Percentiles rank a stretch among this genome's conserved stretches.
Conservation (phyloP, 2,113 vertebrate species). For the Geococcyx californianus region DNA sequence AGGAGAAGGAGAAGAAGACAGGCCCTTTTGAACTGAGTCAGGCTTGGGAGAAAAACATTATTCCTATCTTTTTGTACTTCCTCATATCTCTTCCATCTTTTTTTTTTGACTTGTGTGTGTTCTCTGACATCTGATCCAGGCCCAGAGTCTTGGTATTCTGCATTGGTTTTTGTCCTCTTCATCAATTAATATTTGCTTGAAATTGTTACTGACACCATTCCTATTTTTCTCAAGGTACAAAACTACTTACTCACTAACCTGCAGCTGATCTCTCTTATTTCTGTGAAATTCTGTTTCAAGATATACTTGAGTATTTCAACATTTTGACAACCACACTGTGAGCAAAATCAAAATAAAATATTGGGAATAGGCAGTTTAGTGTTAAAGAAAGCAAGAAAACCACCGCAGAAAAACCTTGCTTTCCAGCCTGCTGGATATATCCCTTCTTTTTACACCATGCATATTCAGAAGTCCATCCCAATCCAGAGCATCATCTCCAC, state of each 20-base stretch:
- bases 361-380: background rate
- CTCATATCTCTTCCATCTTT: background rate
- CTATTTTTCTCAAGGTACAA: background rate
- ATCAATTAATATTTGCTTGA: background rate
- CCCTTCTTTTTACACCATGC: background rate
- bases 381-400: background rate
- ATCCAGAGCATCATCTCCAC: background rate
- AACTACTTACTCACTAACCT: background rate
- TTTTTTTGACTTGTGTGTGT: background rate
- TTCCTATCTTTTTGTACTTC: background rate
- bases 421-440: background rate
- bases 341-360: background rate
- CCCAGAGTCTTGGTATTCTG: background rate
- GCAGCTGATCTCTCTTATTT: background rate
- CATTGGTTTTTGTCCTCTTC: background rate
- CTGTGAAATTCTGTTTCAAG: background rate
- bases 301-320: background rate
- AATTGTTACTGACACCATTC: background rate
- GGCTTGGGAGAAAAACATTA: background rate
- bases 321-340: background rate
- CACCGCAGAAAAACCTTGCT: background rate
- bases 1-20: too few species aligned
- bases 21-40: background rate
- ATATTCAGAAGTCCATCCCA: background rate
- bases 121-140: background rate